Evolutionary conservation across 2,797 vertebrate genomes (phyloP).

Genomic region (Tangara arthus): DNA sequence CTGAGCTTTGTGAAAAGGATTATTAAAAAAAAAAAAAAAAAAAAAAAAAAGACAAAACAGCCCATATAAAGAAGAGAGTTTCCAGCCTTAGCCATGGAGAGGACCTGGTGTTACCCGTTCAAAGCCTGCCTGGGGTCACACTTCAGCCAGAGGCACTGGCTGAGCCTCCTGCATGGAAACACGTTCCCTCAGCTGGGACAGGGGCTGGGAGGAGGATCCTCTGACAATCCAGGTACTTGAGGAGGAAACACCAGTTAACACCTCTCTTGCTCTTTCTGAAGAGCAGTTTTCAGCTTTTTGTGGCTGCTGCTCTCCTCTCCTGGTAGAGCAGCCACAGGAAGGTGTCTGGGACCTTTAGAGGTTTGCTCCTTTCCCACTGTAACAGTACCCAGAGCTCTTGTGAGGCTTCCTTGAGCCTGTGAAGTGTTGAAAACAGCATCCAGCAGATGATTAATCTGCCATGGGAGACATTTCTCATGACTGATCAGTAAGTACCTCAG

Average conservation of each 20-base stretch:
- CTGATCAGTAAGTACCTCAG: rapidly evolving
- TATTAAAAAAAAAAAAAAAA: too few relatives aligned
- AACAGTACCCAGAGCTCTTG: neutral
- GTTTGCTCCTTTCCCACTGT: neutral
- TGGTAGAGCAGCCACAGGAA: neutral
- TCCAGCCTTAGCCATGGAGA: neutral
- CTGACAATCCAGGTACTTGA: neutral
- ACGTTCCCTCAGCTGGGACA: neutral
- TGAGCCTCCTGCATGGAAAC: neutral
- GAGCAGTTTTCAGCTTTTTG: neutral
- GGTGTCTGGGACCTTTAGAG: neutral
- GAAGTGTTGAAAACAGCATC: neutral
- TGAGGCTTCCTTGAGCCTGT: neutral
- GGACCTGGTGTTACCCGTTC: neutral
- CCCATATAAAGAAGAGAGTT: neutral
- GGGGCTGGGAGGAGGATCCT: neutral
- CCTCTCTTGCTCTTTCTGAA: neutral
- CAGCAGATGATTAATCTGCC: neutral
- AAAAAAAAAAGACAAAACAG: neutral
- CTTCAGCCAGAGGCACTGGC: neutral
- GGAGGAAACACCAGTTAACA: neutral
- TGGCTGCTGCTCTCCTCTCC: neutral
- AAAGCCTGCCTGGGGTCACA: neutral
- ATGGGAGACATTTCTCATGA: neutral
- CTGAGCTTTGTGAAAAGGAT: neutral